Evolutionary conservation across 2,113 vertebrate species (phyloP).

Genomic region (Tylochromis polylepis): DNA sequence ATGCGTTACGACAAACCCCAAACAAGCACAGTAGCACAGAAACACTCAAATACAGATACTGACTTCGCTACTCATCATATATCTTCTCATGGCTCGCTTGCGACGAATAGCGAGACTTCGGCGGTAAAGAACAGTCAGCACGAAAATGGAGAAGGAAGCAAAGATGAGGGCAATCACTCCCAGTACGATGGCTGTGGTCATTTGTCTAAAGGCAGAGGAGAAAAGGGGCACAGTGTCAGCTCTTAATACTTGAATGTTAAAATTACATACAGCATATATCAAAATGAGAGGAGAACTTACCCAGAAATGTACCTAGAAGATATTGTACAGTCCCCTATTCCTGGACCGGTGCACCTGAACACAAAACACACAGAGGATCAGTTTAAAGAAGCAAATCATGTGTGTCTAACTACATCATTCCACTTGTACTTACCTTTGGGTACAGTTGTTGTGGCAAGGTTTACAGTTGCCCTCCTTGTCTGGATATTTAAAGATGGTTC

Average conservation of each 20-base stretch:
- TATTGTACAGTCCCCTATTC: conserved; percentile 71
- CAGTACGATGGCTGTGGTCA: conserved; percentile 76
- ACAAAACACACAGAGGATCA: background rate
- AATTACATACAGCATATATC: background rate
- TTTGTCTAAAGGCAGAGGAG: conserved; percentile 62
- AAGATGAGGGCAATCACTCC: conserved; percentile 75
- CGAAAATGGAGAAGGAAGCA: conserved; percentile 69
- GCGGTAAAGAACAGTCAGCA: conserved; percentile 81
- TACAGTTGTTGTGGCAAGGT: conserved; percentile 85
- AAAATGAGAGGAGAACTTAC: conserved; percentile 20
- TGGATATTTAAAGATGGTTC: conserved; percentile 86
- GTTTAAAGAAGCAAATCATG: background rate
- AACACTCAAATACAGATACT: background rate
- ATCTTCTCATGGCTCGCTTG: conserved; percentile 90
- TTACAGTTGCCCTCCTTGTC: conserved; percentile 75
- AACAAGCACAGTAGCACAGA: background rate
- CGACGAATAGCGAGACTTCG: conserved; percentile 86
- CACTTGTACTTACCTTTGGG: conserved; percentile 72
- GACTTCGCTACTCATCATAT: conserved; percentile 84
- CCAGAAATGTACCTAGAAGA: conserved; percentile 18
- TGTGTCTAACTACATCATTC: background rate
- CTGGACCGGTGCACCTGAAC: conserved; percentile 79
- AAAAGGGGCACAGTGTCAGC: background rate
- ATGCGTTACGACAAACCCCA: background rate
- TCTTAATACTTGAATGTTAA: background rate